Conservation (phyloP, 2,113 vertebrate species). For the Corythornis vintsioides region DNA sequence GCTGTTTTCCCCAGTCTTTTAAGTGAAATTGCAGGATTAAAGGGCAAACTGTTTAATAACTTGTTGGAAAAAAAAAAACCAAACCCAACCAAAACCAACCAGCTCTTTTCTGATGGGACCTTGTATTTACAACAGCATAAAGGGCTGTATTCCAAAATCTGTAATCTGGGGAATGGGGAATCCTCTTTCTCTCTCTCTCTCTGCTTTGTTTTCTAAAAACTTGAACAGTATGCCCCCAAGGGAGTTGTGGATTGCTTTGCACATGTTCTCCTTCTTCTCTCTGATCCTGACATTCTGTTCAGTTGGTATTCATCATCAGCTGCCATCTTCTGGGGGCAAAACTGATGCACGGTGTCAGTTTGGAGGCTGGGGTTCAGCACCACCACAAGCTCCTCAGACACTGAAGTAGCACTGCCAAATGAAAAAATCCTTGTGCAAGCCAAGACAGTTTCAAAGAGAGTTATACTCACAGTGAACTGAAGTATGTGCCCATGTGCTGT, state of each 20-base stretch:
- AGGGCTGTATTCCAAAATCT: not conserved
- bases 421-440: not conserved
- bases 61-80: no score
- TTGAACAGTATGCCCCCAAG: not conserved
- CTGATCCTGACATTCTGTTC: not conserved
- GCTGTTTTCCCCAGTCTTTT: not conserved
- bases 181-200: not conserved
- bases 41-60: no score
- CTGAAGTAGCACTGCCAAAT: not conserved
- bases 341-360: not conserved
- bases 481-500: not conserved
- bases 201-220: not conserved
- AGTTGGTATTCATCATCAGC: fast-evolving
- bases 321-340: not conserved
- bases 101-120: not conserved
- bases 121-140: not conserved
- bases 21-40: not conserved
- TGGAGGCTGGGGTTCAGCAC: not conserved
- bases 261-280: not conserved
- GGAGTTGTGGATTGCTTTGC: not conserved
- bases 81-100: no score
- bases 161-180: not conserved
- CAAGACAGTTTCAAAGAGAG: not conserved
- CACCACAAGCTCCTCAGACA: not conserved
- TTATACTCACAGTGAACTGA: not conserved